A percentile compares a stretch with the other conserved stretches of the same genome.
These are phyloP conservation scores for Moxostoma hubbsi DNA, from an alignment of 2,797 vertebrate genomes.

Conservation along the genomic window DNA sequence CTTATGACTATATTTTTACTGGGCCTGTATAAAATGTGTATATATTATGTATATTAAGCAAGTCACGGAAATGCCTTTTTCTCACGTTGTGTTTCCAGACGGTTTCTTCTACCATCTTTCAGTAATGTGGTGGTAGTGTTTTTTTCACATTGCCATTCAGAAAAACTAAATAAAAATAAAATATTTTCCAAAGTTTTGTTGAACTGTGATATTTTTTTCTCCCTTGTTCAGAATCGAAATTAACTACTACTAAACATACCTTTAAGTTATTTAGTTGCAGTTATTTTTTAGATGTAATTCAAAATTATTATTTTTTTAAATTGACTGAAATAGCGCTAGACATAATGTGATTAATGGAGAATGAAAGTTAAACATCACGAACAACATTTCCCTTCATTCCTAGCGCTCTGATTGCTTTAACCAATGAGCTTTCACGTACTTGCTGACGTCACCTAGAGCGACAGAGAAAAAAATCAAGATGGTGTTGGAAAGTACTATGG, in stretches of 20 bases:
- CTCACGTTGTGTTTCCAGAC: constrained; percentile 78
- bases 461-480: constrained; percentile 80
- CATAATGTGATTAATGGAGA: too few species aligned
- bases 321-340: too few species aligned
- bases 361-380: background rate
- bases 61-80: constrained; percentile 81
- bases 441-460: constrained; percentile 11
- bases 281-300: too few species aligned
- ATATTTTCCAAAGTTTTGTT: constrained; percentile 75
- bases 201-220: background rate
- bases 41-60: constrained; percentile 79
- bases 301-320: too few species aligned
- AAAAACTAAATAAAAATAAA: constrained; percentile 74
- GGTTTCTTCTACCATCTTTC: constrained; percentile 79
- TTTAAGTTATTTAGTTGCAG: background rate
- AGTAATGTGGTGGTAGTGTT: constrained; percentile 75
- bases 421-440: background rate
- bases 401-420: background rate
- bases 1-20: constrained; percentile 80
- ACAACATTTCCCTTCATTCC: constrained; percentile 14
- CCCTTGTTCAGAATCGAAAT: background rate
- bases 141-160: constrained; percentile 71
- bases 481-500: constrained; percentile 97
- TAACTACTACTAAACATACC: background rate
- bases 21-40: constrained; percentile 75